These are phyloP conservation scores for Sycophaga agraensis DNA, from an alignment of 1,140 invertebrate species.

Conservation along the genomic window DNA sequence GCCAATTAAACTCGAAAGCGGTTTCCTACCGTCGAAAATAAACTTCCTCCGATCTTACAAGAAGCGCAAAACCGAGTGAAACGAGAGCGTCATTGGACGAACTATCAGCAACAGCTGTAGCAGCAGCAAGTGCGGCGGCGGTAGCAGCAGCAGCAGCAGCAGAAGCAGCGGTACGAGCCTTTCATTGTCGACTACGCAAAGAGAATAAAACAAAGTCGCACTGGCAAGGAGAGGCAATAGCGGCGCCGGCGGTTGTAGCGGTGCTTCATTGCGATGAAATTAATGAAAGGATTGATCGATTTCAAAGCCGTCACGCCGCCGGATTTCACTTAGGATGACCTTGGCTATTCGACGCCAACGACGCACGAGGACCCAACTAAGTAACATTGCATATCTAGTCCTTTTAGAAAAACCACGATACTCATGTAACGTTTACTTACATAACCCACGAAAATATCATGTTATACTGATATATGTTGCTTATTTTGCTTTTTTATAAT, in stretches of 20 bases:
- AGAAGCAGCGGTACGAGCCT: neutral
- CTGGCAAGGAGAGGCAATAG: neutral
- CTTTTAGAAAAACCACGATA: neutral
- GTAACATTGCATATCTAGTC: slow-evolving; percentile 40
- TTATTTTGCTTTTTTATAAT: slow-evolving; percentile 20
- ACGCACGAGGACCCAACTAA: slow-evolving; percentile 27
- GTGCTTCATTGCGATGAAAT: neutral
- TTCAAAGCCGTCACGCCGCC: neutral
- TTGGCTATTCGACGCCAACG: neutral
- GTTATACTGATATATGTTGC: slow-evolving; percentile 3
- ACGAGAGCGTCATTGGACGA: neutral
- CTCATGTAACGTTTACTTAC: too few relatives aligned
- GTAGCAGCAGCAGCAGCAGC: too few relatives aligned
- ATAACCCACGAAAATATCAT: slow-evolving; percentile 4
- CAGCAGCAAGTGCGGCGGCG: too few relatives aligned
- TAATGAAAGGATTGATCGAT: neutral
- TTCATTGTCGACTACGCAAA: neutral
- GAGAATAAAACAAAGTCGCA: neutral
- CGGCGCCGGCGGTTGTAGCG: neutral
- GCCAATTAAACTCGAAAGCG: slow-evolving; percentile 51
- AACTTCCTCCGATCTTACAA: slow-evolving; percentile 45
- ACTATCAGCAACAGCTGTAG: neutral
- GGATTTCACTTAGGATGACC: slow-evolving; percentile 28
- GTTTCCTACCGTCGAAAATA: slow-evolving; percentile 54
- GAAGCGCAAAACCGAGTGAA: slow-evolving; percentile 44